Conservation (phyloP, 2,113 vertebrate species). For the Protobothrops mucrosquamatus region DNA sequence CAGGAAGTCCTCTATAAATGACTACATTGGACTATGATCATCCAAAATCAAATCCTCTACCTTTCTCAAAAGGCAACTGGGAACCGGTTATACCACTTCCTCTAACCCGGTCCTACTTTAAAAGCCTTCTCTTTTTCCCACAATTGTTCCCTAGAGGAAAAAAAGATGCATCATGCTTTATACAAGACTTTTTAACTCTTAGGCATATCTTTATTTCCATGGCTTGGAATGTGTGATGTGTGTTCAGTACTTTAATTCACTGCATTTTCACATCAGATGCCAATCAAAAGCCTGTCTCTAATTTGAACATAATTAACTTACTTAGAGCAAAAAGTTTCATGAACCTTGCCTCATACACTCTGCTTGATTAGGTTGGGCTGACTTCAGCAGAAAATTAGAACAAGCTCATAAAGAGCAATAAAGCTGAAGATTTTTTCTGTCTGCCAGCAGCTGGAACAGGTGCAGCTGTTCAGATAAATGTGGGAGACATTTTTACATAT, state of each 20-base stretch:
- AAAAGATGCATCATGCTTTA: not conserved
- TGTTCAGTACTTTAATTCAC: constrained; percentile 6
- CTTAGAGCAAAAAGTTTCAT: constrained; percentile 22
- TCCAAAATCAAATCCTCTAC: not conserved
- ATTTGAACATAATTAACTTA: constrained; percentile 64
- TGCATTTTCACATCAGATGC: constrained; percentile 41
- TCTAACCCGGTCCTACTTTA: not conserved
- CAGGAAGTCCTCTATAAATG: too few relatives aligned
- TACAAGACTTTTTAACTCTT: not conserved
- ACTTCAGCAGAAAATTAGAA: constrained; percentile 53
- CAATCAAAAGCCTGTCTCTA: constrained; percentile 61
- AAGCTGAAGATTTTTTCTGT: constrained; percentile 32
- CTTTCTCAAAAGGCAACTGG: not conserved
- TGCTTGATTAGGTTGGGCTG: constrained; percentile 49
- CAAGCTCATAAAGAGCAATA: constrained; percentile 54
- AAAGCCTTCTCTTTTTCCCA: not conserved
- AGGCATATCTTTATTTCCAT: not conserved
- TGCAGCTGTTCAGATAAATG: constrained; percentile 8
- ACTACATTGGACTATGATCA: not conserved
- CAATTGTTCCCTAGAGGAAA: constrained; percentile 29
- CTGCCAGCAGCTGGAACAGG: constrained; percentile 30
- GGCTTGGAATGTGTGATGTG: not conserved
- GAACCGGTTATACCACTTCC: not conserved
- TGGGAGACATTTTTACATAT: constrained; percentile 27
- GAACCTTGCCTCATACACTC: constrained; percentile 45